Evolutionary conservation across 2,113 vertebrate genomes (phyloP), one percentile per base, ranked within the genome.

Genomic region (Toxotes chatareus): DNA sequence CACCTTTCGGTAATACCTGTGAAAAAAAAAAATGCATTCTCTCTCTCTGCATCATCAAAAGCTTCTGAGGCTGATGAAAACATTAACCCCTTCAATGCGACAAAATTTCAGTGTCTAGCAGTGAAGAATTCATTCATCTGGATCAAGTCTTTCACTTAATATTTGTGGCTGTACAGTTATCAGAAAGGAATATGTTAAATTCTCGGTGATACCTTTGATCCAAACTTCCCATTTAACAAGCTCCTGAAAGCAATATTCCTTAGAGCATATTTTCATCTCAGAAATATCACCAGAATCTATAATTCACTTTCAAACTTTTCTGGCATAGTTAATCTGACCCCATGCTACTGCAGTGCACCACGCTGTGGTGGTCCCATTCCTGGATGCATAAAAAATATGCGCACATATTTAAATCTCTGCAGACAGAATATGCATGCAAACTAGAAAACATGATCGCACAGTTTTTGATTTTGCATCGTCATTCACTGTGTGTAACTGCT

Each of bases 121-220:
- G 75, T 0, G 36, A 75, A 59, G 55, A 59, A 68, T 84, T 23
- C 66, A 63, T 13, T 56, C 21, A 55, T 85, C 55, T 42, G 46
- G 46, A 63, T 53, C 72, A 53, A 57, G 57, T n/a, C 13, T 71
- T 42, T 73, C 72, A 42, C 9, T 57, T 62, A 68, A 65, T 63
- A 55, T 51, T 21, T 23, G 44, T 67, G 40, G 44, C 56, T 40
- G 71, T 36, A 17, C 49, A 70, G 40, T 49, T 65, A 65, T 53
- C 47, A 76, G 75, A 83, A 80, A 32, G 42, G 23, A 73, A 78
- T 56, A 53, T 72, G 62, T 76, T 61, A 21, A 57, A 78, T 36
- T 66, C 19, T 69, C 16, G 0, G 55, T 14, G 49, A 69, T 77
- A 69, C 44, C 71, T 82, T 84, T 84, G 75, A 88, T 79, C 57